These are phyloP conservation scores for Hirtodrosophila confusa DNA, from an alignment of 2,888 invertebrate species.

Conservation along the genomic window DNA sequence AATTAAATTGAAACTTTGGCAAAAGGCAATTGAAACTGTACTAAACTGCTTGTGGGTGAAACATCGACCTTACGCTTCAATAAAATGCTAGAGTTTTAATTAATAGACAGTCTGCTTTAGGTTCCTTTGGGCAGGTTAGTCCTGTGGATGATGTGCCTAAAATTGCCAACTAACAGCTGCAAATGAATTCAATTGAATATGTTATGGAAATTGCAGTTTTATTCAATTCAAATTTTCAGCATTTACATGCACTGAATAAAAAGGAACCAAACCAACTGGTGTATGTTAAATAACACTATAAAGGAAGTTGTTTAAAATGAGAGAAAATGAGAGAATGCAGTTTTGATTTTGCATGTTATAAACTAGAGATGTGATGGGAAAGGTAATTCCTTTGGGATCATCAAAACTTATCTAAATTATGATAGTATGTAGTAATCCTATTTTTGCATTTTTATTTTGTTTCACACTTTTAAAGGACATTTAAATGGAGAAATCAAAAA, in stretches of 20 bases:
- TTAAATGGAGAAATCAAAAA: too few species aligned
- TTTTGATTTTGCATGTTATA: too few species aligned
- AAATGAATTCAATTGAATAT: background rate
- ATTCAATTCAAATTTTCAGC: constrained; percentile 2
- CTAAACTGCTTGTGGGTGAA: constrained; percentile 3
- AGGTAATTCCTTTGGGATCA: too few species aligned
- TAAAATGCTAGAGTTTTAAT: constrained; percentile 27
- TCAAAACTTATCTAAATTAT: too few species aligned
- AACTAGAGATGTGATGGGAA: too few species aligned
- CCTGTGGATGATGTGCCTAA: constrained; percentile 1
- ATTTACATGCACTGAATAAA: constrained; percentile 3
- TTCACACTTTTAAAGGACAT: too few species aligned
- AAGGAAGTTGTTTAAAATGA: too few species aligned
- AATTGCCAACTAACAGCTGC: constrained; percentile 4
- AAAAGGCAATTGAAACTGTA: constrained; percentile 6
- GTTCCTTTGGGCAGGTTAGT: background rate
- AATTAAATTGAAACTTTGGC: constrained; percentile 51
- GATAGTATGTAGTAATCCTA: too few species aligned
- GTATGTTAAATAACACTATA: too few species aligned
- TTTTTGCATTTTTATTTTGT: too few species aligned
- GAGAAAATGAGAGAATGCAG: too few species aligned
- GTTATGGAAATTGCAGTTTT: background rate
- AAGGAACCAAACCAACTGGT: too few species aligned
- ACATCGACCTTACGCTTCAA: constrained; percentile 20
- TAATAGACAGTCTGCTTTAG: constrained; percentile 21